Percentiles rank a stretch among this genome's conserved stretches.
Evolutionary conservation across 2,797 vertebrate genomes (phyloP).

Genomic region (Catharus ustulatus): DNA sequence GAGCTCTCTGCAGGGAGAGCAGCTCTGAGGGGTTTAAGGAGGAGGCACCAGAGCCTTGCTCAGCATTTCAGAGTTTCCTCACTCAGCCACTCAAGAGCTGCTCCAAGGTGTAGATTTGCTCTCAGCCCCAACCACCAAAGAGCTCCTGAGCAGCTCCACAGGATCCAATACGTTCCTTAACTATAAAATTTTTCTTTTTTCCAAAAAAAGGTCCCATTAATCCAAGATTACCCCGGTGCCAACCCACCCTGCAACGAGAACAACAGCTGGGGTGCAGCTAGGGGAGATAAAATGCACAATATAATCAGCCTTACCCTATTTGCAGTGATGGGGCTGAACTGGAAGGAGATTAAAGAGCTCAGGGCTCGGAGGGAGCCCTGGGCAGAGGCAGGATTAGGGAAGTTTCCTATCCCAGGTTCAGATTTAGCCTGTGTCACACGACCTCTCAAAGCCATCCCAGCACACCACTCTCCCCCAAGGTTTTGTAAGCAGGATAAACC

Average conservation of each 20-base stretch:
- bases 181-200: neutral
- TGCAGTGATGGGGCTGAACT: slow-evolving; percentile 9
- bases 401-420: neutral
- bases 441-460: neutral
- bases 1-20: neutral
- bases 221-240: neutral
- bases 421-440: neutral
- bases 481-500: neutral
- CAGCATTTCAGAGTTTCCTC: neutral
- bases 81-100: neutral
- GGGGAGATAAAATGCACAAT: slow-evolving; percentile 40
- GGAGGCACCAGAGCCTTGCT: neutral
- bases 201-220: neutral
- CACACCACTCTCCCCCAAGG: fast-evolving
- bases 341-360: slow-evolving; percentile 45
- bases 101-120: fast-evolving
- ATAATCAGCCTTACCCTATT: slow-evolving; percentile 56
- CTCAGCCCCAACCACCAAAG: neutral
- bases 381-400: slow-evolving; percentile 27
- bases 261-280: slow-evolving; percentile 1
- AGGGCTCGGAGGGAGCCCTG: neutral
- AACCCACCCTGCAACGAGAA: neutral
- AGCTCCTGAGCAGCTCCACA: neutral
- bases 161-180: fast-evolving
- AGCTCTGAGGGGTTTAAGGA: neutral